phyloP scores from a whole-genome alignment of 2,113 vertebrate genomes.

The Tamias sibiricus region DNA sequence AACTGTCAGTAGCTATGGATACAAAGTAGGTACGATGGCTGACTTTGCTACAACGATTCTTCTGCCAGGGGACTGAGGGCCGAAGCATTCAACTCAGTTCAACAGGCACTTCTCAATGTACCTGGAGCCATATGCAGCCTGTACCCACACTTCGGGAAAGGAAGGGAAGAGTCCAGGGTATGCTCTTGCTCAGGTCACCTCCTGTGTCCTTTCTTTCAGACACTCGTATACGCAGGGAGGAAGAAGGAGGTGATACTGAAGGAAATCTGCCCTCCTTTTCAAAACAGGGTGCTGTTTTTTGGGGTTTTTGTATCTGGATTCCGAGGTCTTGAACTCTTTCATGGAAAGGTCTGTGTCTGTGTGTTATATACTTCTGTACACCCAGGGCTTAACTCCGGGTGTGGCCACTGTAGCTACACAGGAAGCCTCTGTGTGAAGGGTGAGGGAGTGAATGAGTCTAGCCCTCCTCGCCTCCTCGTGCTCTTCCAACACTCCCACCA shows the following conservation, averaged over 20 bases:
- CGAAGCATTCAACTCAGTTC: background rate
- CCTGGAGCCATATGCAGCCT: background rate
- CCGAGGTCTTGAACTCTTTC: background rate
- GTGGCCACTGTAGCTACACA: background rate
- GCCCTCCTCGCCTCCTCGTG: rapidly evolving
- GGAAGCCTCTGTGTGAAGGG: background rate
- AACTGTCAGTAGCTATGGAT: slow-evolving; percentile 23
- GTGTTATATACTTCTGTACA: background rate
- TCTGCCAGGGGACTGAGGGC: background rate
- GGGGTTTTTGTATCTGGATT: background rate
- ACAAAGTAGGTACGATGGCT: background rate
- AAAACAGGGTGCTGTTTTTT: background rate
- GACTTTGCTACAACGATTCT: background rate
- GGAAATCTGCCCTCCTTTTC: background rate
- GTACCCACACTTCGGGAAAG: background rate
- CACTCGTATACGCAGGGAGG: background rate
- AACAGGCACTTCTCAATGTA: background rate
- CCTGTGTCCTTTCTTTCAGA: background rate
- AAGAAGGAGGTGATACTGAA: background rate
- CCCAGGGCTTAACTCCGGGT: background rate
- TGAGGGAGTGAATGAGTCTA: background rate
- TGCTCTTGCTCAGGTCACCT: background rate
- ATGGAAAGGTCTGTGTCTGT: background rate
- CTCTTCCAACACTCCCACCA: background rate
- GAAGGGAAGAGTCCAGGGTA: background rate